Base-by-base conservation (phyloP, 1,140 invertebrate species). In the Papilio polytes region DNA sequence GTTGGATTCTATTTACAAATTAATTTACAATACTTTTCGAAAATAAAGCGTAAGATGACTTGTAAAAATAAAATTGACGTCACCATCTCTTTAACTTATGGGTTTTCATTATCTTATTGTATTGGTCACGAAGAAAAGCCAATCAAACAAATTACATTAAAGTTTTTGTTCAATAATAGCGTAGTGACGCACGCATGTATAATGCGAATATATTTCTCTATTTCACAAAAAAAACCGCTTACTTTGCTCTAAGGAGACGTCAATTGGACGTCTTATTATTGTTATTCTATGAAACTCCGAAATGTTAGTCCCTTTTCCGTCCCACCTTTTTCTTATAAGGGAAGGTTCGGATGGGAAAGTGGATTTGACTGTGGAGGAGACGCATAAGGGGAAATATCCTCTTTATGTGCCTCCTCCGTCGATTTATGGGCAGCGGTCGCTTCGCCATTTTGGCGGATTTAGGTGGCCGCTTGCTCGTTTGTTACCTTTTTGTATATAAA, bases 41-140 rank as follows among this genome's bases (percentile, higher is more conserved):
- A 26, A 66, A 26, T 4, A 70, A 31, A 70, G 13, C 15, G 13
- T 31, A 66, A 3, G 6, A 66, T 31, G 26, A 26, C 26, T 31
- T 70, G 59, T 36, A 70, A 70, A 70, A 70, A 70, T 70, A 31
- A 31, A 70, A 36, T 36, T 70, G 63, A 70, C 63, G 63, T 70
- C 63, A 70, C 63, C 13, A 7, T 66, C 26, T 66, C 26, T 70
- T 26, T 15, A 26, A 66, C 12, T 66, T 70, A 70, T 70, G 26
- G 26, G 3, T 6, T 36, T 31, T 31, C 22, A 31, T 31, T 26
- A 31, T 63, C 6, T 63, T 63, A 31, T 63, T 63, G 2, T 22
- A 70, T 70, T 70, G 63, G 63, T 70, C 63, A 70, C 26, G 63
- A 70, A 31, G 15, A 12, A 13, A 70, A 31, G 12, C 63, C 36